Conservation (phyloP, 2,888 invertebrate genomes). For the Ypsolopha scabrella region DNA sequence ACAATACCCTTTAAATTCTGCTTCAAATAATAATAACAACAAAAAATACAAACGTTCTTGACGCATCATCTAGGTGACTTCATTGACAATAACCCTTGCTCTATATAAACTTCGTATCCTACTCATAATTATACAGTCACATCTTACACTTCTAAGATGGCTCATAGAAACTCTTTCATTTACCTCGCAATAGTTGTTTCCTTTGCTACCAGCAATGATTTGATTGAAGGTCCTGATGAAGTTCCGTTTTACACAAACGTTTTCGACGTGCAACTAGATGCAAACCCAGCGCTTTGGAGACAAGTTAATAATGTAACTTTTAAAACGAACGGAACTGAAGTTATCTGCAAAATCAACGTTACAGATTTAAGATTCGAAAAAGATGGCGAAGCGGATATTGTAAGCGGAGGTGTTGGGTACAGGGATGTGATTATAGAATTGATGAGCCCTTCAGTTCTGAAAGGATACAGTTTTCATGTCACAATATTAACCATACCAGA, state of each 20-base stretch:
- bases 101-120: no score
- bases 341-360: conserved; percentile 37
- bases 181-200: conserved; percentile 3
- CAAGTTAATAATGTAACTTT: conserved; percentile 37
- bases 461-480: conserved; percentile 41
- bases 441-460: conserved; percentile 46
- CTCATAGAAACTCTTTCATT: no score
- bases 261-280: conserved; percentile 37
- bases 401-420: conserved; percentile 45
- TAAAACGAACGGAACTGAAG: conserved; percentile 29
- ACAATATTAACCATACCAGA: neutral
- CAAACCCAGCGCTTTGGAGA: conserved; percentile 46
- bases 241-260: conserved; percentile 25
- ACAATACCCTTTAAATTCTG: no score
- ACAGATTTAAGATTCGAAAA: conserved; percentile 45
- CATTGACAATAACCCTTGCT: no score
- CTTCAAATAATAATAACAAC: no score
- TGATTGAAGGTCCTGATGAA: conserved; percentile 26
- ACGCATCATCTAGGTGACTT: no score
- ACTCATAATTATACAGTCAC: no score
- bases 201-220: conserved; percentile 29
- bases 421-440: conserved; percentile 46
- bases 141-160: no score
- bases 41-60: no score
- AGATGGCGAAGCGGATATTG: conserved; percentile 43